A percentile compares a stretch with the other conserved stretches of the same genome.
These are phyloP conservation scores for Hozukius guyotensis DNA, from an alignment of 2,797 vertebrate species.

Conservation along the genomic window DNA sequence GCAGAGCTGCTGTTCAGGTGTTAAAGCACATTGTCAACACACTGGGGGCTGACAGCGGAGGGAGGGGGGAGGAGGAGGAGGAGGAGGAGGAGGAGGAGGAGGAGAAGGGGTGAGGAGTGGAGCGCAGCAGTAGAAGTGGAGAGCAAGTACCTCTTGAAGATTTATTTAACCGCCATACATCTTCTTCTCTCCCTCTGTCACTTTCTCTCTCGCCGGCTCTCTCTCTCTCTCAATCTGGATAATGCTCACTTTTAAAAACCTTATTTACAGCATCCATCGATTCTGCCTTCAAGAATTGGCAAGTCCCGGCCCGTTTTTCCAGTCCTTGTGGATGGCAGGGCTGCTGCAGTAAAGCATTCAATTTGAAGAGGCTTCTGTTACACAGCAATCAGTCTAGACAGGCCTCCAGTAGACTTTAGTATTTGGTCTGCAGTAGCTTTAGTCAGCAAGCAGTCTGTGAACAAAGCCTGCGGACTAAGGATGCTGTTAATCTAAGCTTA, in stretches of 20 bases:
- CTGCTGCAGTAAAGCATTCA: slow-evolving; percentile 67
- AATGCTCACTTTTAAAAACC: slow-evolving; percentile 76
- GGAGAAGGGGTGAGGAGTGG: not conserved
- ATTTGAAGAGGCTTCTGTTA: slow-evolving; percentile 64
- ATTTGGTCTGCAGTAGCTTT: slow-evolving; percentile 45
- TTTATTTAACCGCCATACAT: slow-evolving; percentile 66
- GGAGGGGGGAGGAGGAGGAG: not conserved
- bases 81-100: not conserved
- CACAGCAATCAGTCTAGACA: slow-evolving; percentile 61
- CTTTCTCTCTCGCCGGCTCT: slow-evolving; percentile 17
- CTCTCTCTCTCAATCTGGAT: slow-evolving; percentile 65
- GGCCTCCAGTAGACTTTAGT: slow-evolving; percentile 40
- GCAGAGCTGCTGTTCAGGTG: slow-evolving; percentile 53
- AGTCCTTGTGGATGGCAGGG: slow-evolving; percentile 45
- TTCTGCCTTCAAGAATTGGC: slow-evolving; percentile 73
- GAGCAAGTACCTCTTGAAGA: slow-evolving; percentile 55
- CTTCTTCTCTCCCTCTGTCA: slow-evolving; percentile 58
- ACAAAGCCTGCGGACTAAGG: slow-evolving; percentile 43
- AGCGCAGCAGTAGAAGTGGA: slow-evolving; percentile 19
- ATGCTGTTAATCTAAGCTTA: slow-evolving; percentile 56
- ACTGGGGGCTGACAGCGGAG: slow-evolving; percentile 16
- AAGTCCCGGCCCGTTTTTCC: slow-evolving; percentile 41
- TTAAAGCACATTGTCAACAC: slow-evolving; percentile 61
- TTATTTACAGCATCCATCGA: slow-evolving; percentile 79
- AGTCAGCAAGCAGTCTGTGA: slow-evolving; percentile 54